phyloP scores from a whole-genome alignment of 2,888 invertebrate species.

The Tenthredo amoena region DNA sequence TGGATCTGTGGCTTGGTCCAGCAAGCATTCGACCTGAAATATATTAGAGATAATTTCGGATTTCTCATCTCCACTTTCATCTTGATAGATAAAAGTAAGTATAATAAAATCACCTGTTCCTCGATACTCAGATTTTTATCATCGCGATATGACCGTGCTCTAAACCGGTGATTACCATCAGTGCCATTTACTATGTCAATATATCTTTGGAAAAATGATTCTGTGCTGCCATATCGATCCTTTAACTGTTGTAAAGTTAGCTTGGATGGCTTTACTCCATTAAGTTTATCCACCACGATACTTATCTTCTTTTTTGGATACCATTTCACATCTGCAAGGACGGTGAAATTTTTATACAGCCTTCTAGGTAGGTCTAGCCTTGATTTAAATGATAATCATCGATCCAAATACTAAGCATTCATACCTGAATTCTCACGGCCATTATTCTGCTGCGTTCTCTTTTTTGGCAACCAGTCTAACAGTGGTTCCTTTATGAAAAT shows the following conservation, averaged over 20 bases:
- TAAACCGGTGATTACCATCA: conserved; percentile 67
- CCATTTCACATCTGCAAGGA: conserved; percentile 75
- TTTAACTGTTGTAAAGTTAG: conserved; percentile 80
- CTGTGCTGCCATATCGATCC: conserved; percentile 66
- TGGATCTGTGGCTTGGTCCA: conserved; percentile 86
- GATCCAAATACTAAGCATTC: conserved; percentile 11
- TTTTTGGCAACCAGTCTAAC: conserved; percentile 82
- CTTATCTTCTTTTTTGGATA: conserved; percentile 81
- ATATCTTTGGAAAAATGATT: conserved; percentile 64
- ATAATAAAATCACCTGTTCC: conserved; percentile 77
- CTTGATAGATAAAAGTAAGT: conserved; percentile 33
- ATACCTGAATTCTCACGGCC: conserved; percentile 56
- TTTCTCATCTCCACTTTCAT: conserved; percentile 50
- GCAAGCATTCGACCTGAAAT: conserved; percentile 81
- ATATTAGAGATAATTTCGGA: background rate
- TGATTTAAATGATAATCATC: background rate
- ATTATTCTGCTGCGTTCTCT: conserved; percentile 60
- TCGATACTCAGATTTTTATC: conserved; percentile 77
- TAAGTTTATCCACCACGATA: conserved; percentile 80
- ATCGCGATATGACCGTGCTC: conserved; percentile 71
- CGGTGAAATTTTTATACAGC: background rate
- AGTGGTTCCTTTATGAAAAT: conserved; percentile 87
- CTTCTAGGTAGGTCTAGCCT: background rate
- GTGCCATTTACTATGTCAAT: conserved; percentile 68
- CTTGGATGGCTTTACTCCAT: conserved; percentile 82